These are phyloP conservation scores for Percopsis omiscomaycus DNA, from an alignment of 2,797 vertebrate genomes.

Conservation along the genomic window DNA sequence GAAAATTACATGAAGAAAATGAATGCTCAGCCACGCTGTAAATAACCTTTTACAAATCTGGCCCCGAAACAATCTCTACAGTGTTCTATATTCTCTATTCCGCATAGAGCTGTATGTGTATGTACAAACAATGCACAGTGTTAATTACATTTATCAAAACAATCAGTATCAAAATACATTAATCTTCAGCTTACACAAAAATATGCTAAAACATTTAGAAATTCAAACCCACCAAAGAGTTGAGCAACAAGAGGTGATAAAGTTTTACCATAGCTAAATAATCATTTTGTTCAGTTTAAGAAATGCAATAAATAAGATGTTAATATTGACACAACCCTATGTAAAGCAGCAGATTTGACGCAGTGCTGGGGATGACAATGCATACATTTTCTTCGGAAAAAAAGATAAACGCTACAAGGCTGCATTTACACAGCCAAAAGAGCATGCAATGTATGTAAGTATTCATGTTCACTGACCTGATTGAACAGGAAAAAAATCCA, in stretches of 20 bases:
- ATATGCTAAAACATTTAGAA: too few species aligned
- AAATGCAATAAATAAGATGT: slow-evolving; percentile 2
- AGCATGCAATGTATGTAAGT: background rate
- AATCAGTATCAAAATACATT: slow-evolving; percentile 10
- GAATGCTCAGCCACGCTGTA: too few species aligned
- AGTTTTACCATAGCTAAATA: background rate
- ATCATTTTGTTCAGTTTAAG: background rate
- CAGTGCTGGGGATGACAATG: background rate
- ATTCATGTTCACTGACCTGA: background rate
- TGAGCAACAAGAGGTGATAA: too few species aligned
- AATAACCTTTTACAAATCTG: too few species aligned
- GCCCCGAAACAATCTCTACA: too few species aligned
- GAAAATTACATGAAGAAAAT: too few species aligned
- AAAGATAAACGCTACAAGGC: background rate
- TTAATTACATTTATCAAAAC: slow-evolving; percentile 11
- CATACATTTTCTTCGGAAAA: background rate
- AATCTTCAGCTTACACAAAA: background rate
- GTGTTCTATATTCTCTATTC: too few species aligned
- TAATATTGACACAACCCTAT: slow-evolving; percentile 1
- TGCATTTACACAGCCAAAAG: background rate
- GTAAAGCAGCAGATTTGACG: slow-evolving; percentile 22
- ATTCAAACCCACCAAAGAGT: too few species aligned
- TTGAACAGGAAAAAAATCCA: background rate
- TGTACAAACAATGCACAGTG: slow-evolving; percentile 57
- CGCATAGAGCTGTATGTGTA: slow-evolving; percentile 23